Evolutionary conservation across 2,113 vertebrate genomes (phyloP).

Genomic region (Panurus biarmicus): DNA sequence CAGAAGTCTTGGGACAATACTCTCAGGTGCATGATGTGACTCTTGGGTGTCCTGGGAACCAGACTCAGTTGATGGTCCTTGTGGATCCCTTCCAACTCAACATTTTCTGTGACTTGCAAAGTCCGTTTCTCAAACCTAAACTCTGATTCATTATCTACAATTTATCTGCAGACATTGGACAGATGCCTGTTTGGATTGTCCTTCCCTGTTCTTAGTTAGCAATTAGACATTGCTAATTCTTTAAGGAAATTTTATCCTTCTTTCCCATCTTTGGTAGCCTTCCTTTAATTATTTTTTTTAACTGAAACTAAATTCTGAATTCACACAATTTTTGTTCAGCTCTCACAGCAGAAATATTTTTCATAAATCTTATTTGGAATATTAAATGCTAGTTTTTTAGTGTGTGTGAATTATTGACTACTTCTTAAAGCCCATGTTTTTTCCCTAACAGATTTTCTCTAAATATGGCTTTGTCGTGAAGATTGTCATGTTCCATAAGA

Average conservation of each 20-base stretch:
- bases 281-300: neutral
- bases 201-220: neutral
- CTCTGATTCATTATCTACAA: neutral
- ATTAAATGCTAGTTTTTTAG: neutral
- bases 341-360: neutral
- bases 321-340: neutral
- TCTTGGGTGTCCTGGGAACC: neutral
- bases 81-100: neutral
- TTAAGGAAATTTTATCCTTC: neutral
- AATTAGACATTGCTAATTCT: neutral
- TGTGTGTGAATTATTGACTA: neutral
- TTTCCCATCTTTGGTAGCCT: neutral
- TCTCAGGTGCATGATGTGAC: neutral
- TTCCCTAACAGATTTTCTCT: constrained; percentile 76
- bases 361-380: neutral
- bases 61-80: neutral
- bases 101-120: neutral
- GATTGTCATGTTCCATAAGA: constrained; percentile 83
- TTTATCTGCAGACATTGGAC: neutral
- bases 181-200: neutral
- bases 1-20: neutral
- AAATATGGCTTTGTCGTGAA: constrained; percentile 81
- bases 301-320: neutral
- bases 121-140: neutral
- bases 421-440: neutral